These are phyloP conservation scores for Meghimatium bilineatum DNA, from an alignment of 2,888 invertebrate genomes.

Conservation along the genomic window DNA sequence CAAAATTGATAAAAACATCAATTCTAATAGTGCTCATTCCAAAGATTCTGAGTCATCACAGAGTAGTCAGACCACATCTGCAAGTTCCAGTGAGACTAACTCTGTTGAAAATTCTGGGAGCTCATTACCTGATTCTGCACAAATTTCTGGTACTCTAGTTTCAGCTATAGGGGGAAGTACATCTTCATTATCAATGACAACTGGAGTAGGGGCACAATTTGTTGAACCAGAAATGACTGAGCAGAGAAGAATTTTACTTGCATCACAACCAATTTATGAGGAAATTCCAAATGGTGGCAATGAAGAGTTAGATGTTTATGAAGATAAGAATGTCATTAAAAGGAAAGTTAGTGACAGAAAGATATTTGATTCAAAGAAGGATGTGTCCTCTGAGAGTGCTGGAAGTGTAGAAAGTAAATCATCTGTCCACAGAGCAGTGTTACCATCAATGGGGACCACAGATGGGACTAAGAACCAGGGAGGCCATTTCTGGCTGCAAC, in stretches of 20 bases:
- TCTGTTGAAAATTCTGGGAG: constrained; percentile 42
- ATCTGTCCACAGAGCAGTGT: neutral
- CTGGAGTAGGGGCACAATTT: constrained; percentile 42
- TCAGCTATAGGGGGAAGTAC: neutral
- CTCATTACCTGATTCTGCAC: constrained; percentile 31
- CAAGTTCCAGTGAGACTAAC: constrained; percentile 29
- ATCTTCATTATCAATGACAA: neutral
- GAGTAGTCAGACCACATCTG: neutral
- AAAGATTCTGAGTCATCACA: constrained; percentile 21
- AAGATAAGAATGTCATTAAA: neutral
- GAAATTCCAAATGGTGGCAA: constrained; percentile 64
- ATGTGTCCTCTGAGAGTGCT: neutral
- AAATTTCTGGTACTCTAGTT: constrained; percentile 5
- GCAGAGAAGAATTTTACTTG: constrained; percentile 60
- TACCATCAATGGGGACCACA: neutral
- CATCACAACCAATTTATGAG: constrained; percentile 71
- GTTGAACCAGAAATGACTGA: constrained; percentile 59
- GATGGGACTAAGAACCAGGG: constrained; percentile 35
- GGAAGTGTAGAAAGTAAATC: neutral
- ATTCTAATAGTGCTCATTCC: neutral
- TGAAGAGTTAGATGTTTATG: constrained; percentile 23
- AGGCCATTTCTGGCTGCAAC: constrained; percentile 37
- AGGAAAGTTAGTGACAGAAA: neutral
- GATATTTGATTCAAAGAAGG: neutral
- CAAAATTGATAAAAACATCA: neutral